Percentiles rank a stretch among this genome's conserved stretches.
Evolutionary conservation across 23 tunicate species (phyloP).

Genomic region (Styela clava): DNA sequence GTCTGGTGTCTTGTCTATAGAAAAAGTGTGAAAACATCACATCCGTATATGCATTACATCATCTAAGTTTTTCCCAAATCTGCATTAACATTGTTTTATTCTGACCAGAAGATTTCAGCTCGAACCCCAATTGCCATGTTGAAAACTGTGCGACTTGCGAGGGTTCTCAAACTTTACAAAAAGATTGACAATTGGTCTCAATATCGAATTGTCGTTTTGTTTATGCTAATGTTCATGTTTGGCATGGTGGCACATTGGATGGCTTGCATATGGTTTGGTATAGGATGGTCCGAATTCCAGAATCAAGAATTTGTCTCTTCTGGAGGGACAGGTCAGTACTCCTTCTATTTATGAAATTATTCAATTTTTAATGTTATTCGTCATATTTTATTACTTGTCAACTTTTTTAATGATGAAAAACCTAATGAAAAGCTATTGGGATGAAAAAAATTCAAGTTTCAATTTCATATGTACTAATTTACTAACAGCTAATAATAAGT

Average conservation of each 20-base stretch:
- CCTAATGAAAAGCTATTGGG: no score
- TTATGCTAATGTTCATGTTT: conserved; percentile 43
- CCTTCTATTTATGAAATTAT: no score
- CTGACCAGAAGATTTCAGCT: conserved; percentile 24
- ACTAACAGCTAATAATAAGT: no score
- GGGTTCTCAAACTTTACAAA: conserved; percentile 34
- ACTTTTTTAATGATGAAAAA: no score
- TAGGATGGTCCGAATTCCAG: conserved; percentile 46
- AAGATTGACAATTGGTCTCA: conserved; percentile 44
- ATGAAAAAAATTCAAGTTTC: no score
- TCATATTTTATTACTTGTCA: no score
- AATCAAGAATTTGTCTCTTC: neutral
- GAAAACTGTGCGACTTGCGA: conserved; percentile 44
- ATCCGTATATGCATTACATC: no score
- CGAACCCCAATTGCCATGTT: conserved; percentile 26
- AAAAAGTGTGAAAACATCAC: no score
- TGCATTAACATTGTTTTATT: neutral
- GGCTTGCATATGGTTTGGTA: conserved; percentile 76
- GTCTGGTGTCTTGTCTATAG: no score
- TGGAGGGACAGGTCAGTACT: neutral
- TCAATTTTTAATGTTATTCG: no score
- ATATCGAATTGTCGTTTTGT: conserved; percentile 37
- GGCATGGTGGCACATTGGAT: conserved; percentile 67
- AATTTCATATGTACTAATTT: no score
- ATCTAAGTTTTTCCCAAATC: no score